Base-by-base conservation (phyloP, 2,113 vertebrate genomes). In the Nibea coibor region DNA sequence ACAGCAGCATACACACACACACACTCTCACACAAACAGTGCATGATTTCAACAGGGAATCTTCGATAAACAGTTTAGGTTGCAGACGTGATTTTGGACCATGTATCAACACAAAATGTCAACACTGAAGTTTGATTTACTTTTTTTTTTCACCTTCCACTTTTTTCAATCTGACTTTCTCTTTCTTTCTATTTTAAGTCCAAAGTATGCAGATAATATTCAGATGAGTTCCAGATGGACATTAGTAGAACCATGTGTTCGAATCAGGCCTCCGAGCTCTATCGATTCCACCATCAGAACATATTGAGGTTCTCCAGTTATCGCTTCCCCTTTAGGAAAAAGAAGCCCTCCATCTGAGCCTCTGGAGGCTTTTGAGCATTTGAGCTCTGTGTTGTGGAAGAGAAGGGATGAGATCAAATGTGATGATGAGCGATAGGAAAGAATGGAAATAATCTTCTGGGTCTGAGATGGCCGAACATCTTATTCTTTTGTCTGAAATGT, bases 201-300 rank as follows among this genome's bases (percentile, higher is more conserved):
- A 85, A 91, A 82, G 73, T 72, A 85, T 88, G 81, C 59, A 86
- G 72, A 89, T 89, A 62, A 88, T 90, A 83, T 82, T 84, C 75
- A 82, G 79, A 93, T 78, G 57, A 87, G 64, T 91, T 92, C 91
- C 92, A 93, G 89, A 92, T 91, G 88, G 48, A 73, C 53, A 75
- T 86, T 82, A 87, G 71, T 82, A 58, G 81, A 91, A 92, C 80
- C 88, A 91, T 82, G 75, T 91, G 84, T 86, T 83, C 17, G 53
- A 73, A 82, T 86, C 74, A 28, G 72, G 62, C 50, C 65, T 87
- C 61, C 22, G 11, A 79, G 63, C 78, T 82, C 82, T 83, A 90
- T 88, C 82, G 50, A 81, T 67, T 75, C 78, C 51, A 28, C 76
- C 77, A 81, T 86, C 82, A 75, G 67, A 84, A 87, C 80, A 67